Evolutionary conservation across 2,797 vertebrate species (phyloP).

Genomic region (Alcedo atthis): DNA sequence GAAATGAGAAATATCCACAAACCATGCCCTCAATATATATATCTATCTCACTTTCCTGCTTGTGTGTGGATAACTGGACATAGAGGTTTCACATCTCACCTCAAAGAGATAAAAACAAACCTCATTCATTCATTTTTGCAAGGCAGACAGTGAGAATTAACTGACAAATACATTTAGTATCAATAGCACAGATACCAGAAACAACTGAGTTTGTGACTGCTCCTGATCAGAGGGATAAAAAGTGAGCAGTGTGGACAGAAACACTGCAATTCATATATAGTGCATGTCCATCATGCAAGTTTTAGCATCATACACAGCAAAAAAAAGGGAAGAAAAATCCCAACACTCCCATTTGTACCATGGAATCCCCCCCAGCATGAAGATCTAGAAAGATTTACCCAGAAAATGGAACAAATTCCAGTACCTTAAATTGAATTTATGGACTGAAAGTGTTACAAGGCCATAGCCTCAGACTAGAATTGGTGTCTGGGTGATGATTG

Average conservation of each 20-base stretch:
- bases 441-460: background rate
- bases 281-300: accelerated
- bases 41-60: background rate
- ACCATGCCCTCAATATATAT: accelerated
- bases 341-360: accelerated
- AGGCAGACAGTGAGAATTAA: background rate
- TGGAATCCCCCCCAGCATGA: background rate
- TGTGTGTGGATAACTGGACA: background rate
- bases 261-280: background rate
- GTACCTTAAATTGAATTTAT: accelerated
- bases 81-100: background rate
- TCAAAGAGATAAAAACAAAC: background rate
- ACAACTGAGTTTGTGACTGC: background rate
- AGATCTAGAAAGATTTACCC: background rate
- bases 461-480: accelerated
- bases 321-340: too few relatives aligned
- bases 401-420: background rate
- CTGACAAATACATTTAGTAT: background rate
- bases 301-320: background rate
- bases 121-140: background rate
- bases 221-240: background rate
- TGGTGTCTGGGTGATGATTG: background rate
- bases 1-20: background rate
- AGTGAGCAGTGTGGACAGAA: background rate
- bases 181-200: background rate